These are phyloP conservation scores for Pelmatolapia mariae DNA, from an alignment of 2,113 vertebrate genomes.

Conservation along the genomic window DNA sequence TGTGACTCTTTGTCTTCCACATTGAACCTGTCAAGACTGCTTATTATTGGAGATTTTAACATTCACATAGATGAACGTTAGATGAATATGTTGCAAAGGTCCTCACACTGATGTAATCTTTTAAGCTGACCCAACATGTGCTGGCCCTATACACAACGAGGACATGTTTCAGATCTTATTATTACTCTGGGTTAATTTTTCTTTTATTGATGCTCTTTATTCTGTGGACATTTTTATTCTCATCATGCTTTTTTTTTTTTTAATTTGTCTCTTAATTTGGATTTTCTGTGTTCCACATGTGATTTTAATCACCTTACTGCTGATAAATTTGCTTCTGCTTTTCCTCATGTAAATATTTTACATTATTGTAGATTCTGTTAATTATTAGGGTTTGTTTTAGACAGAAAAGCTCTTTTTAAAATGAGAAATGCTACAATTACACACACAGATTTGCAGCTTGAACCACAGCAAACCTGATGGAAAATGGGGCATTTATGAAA, in stretches of 20 bases:
- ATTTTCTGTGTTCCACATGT: accelerated
- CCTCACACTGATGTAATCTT: background rate
- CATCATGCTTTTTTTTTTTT: background rate
- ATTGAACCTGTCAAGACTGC: accelerated
- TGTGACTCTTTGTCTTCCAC: accelerated
- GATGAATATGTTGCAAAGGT: accelerated
- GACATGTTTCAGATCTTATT: background rate
- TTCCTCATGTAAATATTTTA: background rate
- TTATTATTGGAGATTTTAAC: background rate
- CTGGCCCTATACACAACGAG: background rate
- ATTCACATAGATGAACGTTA: background rate
- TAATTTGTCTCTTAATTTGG: background rate
- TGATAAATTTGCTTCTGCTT: accelerated
- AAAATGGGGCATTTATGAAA: background rate
- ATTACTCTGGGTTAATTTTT: background rate
- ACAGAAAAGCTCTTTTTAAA: accelerated
- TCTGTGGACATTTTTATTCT: accelerated
- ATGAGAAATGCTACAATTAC: background rate
- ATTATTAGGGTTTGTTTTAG: background rate
- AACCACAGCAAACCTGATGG: background rate
- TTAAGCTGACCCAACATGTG: background rate
- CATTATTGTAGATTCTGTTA: background rate
- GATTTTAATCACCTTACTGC: accelerated
- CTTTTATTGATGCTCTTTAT: background rate
- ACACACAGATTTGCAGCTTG: accelerated